Conservation (phyloP, 2,888 invertebrate genomes). For the Caenorhabditis uteleia region DNA sequence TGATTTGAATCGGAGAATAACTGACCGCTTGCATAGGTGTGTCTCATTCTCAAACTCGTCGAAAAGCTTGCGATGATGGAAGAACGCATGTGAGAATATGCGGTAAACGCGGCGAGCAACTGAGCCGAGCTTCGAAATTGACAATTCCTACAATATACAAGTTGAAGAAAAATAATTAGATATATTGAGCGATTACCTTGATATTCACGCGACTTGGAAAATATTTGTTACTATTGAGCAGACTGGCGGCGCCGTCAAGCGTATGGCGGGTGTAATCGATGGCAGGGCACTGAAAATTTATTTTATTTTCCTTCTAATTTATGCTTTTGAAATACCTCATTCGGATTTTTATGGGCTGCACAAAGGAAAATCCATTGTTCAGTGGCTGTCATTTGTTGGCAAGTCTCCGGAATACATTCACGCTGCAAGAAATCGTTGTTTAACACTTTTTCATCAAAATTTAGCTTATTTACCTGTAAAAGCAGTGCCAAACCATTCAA, state of each 20-base stretch:
- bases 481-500: slow-evolving; percentile 94
- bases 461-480: no score
- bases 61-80: slow-evolving; percentile 93
- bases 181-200: no score
- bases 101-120: slow-evolving; percentile 97
- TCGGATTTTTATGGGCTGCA: slow-evolving; percentile 99
- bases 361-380: slow-evolving; percentile 99
- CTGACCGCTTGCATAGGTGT: slow-evolving; percentile 45
- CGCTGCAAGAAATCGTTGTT: slow-evolving; percentile 14
- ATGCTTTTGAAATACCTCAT: slow-evolving; percentile 76
- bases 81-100: slow-evolving; percentile 99
- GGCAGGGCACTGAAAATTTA: slow-evolving; percentile 81
- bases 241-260: slow-evolving; percentile 95
- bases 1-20: no score
- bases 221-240: slow-evolving; percentile 98
- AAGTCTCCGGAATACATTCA: slow-evolving; percentile 88
- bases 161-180: no score
- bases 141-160: slow-evolving; percentile 87
- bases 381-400: slow-evolving; percentile 99
- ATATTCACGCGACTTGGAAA: slow-evolving; percentile 99
- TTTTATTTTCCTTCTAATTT: slow-evolving; percentile 3
- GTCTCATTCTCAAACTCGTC: slow-evolving; percentile 86
- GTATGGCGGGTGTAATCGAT: slow-evolving; percentile 99
- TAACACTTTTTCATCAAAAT: slow-evolving; percentile 3
- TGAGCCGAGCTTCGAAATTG: slow-evolving; percentile 95